Base-by-base conservation (phyloP, 2,888 invertebrate genomes). In the Ariolimax columbianus region DNA sequence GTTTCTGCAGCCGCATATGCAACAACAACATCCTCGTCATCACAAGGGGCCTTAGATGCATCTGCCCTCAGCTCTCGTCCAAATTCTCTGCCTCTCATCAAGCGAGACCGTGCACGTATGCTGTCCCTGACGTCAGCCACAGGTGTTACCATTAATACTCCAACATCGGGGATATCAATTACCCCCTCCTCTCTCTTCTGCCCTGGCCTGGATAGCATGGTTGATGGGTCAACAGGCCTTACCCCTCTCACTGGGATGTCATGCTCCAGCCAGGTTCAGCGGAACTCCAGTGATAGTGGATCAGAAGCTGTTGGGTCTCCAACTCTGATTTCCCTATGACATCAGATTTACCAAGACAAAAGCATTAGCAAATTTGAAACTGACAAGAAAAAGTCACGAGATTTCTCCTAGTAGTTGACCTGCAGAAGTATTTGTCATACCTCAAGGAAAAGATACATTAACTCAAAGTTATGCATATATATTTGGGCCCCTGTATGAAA, bases 191-290 rank as follows among this genome's bases (percentile, higher is more conserved):
- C 84, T 30, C 97, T 98, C 95, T 97, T 97, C 94, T 98, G 97
- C 94, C 88, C 97, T 94, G 86, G 91, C 43, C 88, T 93, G 73
- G 98, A 98, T 92, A 97, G 97, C 89, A 95, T 98, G 87, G 97
- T 98, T 97, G 97, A 97, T 91, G 97, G 98, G 91, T 97, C 98
- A 91, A 97, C 98, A 2, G 98, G 98, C 0, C 95, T 98, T 78
- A 98, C 98, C 14, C 98, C 98, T 0, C 82, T 87, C 55, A 86
- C 85, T 17, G 86, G 86, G 7, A 83, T 87, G 40, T 91, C 91
- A 59, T 97, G 97, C 95, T 96, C 96, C 87, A 96, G 96, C 89
- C 97, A 97, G 94, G 96, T 96, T 93, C 96, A 97, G 92, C 96
- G 96, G 83, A 91, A 89, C 73, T 90, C 91, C 30, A 91, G 91